Evolutionary conservation across 2,888 invertebrate genomes (phyloP).

Genomic region (Limnephilus marmoratus): DNA sequence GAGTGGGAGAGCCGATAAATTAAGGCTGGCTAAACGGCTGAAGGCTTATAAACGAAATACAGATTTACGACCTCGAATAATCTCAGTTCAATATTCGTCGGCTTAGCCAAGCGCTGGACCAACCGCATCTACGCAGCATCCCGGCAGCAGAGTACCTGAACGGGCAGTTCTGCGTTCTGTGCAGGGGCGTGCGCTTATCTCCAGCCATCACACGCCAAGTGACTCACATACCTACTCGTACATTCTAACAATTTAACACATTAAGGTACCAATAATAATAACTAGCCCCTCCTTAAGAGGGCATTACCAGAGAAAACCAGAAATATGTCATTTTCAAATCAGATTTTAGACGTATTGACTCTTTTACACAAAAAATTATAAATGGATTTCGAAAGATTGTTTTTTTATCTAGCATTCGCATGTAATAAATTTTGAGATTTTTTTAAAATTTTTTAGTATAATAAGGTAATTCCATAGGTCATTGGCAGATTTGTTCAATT

Average conservation of each 20-base stretch:
- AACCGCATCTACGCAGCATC: neutral
- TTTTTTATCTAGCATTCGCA: no score
- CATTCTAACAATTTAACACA: neutral
- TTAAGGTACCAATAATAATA: neutral
- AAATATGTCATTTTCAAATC: no score
- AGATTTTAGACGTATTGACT: no score
- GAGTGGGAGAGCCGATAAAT: conserved; percentile 59
- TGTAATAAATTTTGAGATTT: no score
- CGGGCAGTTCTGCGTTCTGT: neutral
- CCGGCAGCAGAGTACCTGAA: neutral
- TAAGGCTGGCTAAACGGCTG: conserved; percentile 62
- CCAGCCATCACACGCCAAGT: neutral
- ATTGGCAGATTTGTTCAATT: no score
- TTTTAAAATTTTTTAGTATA: no score
- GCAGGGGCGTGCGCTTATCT: neutral
- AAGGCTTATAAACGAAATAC: conserved; percentile 64
- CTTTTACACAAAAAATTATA: no score
- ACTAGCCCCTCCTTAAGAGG: neutral
- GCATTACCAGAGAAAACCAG: no score
- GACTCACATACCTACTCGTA: neutral
- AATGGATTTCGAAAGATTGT: no score
- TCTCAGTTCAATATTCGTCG: neutral
- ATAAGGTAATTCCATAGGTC: no score
- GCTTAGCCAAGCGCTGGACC: neutral
- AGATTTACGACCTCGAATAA: conserved; percentile 60